Base-by-base conservation (phyloP, 2,888 invertebrate species). In the Plutella xylostella region DNA sequence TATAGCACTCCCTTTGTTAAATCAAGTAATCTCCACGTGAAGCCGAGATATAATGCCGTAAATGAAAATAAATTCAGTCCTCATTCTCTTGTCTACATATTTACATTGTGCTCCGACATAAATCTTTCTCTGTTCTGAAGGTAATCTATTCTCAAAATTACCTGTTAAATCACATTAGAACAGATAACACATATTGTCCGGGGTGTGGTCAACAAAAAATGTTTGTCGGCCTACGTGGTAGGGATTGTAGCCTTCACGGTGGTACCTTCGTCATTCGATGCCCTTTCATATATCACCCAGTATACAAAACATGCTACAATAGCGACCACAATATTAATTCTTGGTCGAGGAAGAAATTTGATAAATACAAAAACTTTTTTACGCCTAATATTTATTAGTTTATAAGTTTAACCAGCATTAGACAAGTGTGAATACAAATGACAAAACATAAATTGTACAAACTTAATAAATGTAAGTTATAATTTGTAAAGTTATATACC, bases 51-150 rank as follows among this genome's bases (percentile, higher is more conserved):
- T 79, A 80, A 75, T 80, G 77, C 73, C 74, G 76, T 72, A 82
- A 83, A 83, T 83, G 79, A 82, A 79, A 78, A 82, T 80, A 72
- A 83, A 83, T 78, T 80, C 78, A 80, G 79, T 83, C 82, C 79
- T 82, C 80, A 79, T 80, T 74, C 75, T 74, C 68, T 72, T 72
- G 68, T 65, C 74, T 75, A 68, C 72, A 75, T 82, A 82, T 78
- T 79, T 80, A 78, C 77, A 74, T 76, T 73, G 71, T 70, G 70
- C 51, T 58, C 57, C 55, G 55, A 60, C 62, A 78, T 82, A 79
- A 80, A 80, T 82, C 72, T 65, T 58, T 61, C 64, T 70, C 66
- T 70, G 68, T 76, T 79, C 70, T 3, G 71, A 68, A 64, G 66
- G 74, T 77, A 78, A 79, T 82, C 73, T 78, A 72, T 82, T 78